These are phyloP conservation scores for Meloidogyne exigua DNA, from an alignment of 1,140 invertebrate species.

Conservation along the genomic window DNA sequence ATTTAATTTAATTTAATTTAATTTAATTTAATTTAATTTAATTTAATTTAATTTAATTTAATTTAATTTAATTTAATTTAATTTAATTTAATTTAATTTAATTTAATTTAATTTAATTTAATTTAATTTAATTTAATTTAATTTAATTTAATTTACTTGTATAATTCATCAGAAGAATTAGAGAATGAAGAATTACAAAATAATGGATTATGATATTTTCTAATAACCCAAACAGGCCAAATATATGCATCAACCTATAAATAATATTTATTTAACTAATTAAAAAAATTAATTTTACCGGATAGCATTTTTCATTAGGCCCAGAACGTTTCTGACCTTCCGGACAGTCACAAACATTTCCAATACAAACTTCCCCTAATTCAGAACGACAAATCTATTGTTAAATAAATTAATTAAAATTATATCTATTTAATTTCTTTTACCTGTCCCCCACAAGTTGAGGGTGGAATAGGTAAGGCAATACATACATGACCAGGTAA, in stretches of 20 bases:
- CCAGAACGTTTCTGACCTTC: constrained; percentile 53
- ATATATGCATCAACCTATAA: constrained; percentile 46
- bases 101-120: background rate
- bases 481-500: constrained; percentile 10
- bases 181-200: constrained; percentile 56
- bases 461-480: background rate
- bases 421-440: constrained; percentile 35
- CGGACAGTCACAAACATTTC: constrained; percentile 54
- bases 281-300: constrained; percentile 36
- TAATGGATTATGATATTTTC: constrained; percentile 51
- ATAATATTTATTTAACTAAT: background rate
- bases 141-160: constrained; percentile 42
- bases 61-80: background rate
- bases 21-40: no score
- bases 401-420: no score
- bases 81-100: background rate
- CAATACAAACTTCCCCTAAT: constrained; percentile 59
- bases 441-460: constrained; percentile 42
- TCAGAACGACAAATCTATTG: constrained; percentile 48
- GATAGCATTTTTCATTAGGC: constrained; percentile 47
- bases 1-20: background rate
- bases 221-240: constrained; percentile 59
- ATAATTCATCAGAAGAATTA: constrained; percentile 53
- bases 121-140: background rate
- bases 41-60: background rate